Conservation (phyloP, 2,888 invertebrate species). For the Phengaris alcon region DNA sequence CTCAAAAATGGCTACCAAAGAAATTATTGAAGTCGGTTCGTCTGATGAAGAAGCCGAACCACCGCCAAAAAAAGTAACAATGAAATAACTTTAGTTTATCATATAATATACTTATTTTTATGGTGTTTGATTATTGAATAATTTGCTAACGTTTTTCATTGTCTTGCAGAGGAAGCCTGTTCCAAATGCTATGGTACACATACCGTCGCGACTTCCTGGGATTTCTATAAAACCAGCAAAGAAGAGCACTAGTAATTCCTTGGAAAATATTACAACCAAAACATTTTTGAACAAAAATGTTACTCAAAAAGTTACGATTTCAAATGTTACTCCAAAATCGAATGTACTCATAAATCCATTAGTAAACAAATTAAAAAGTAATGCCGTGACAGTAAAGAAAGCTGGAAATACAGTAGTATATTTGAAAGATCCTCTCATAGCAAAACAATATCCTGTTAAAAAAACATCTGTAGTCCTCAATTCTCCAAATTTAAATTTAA, state of each 20-base stretch:
- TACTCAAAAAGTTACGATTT: neutral
- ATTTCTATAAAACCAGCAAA: conserved; percentile 55
- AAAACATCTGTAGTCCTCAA: neutral
- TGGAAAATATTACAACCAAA: conserved; percentile 24
- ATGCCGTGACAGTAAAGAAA: neutral
- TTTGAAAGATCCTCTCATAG: neutral
- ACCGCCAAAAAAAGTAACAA: conserved; percentile 59
- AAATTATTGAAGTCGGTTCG: conserved; percentile 71
- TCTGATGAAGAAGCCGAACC: conserved; percentile 69
- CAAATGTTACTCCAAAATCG: conserved; percentile 13
- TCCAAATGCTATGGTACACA: conserved; percentile 68
- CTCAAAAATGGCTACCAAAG: conserved; percentile 58
- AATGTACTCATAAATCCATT: conserved; percentile 20
- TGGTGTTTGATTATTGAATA: neutral
- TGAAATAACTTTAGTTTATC: neutral
- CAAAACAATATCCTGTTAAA: neutral
- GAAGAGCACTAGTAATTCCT: conserved; percentile 20
- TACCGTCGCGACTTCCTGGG: conserved; percentile 55
- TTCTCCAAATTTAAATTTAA: neutral
- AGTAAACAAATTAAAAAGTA: conserved; percentile 7
- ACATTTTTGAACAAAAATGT: neutral
- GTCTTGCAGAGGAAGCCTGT: conserved; percentile 56
- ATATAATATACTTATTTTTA: neutral
- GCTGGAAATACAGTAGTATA: conserved; percentile 14
- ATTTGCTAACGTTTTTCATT: conserved; percentile 27